Evolutionary conservation across 1,140 invertebrate genomes (phyloP).

Genomic region (Lasioglossum albipes): DNA sequence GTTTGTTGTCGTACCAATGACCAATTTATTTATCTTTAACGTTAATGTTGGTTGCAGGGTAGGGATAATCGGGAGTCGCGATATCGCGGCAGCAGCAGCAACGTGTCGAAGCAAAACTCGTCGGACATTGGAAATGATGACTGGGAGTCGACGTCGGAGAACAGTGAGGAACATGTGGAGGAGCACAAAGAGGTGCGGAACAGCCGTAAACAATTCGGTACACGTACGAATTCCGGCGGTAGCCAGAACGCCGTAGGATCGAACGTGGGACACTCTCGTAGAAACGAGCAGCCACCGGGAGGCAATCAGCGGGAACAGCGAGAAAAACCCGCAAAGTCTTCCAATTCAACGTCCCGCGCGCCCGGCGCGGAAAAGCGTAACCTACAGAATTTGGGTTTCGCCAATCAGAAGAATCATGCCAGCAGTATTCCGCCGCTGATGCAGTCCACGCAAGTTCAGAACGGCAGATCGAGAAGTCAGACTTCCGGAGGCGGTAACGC

Average conservation of each 20-base stretch:
- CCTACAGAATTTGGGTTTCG: conserved; percentile 65
- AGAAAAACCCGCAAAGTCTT: conserved; percentile 70
- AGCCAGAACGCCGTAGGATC: conserved; percentile 47
- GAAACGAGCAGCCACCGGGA: conserved; percentile 63
- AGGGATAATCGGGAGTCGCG: conserved; percentile 72
- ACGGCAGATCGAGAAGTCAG: conserved; percentile 72
- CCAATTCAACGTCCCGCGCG: conserved; percentile 67
- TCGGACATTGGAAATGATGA: conserved; percentile 82
- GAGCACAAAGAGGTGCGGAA: conserved; percentile 76
- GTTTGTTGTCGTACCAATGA: too few species aligned
- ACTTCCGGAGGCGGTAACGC: conserved; percentile 62
- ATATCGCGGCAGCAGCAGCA: conserved; percentile 62
- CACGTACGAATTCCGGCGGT: conserved; percentile 46
- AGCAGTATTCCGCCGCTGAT: conserved; percentile 64
- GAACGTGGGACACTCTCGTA: conserved; percentile 57
- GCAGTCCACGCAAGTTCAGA: conserved; percentile 70
- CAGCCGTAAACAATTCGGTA: conserved; percentile 64
- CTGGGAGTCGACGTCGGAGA: conserved; percentile 86
- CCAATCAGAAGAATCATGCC: conserved; percentile 70
- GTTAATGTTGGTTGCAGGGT: conserved; percentile 54
- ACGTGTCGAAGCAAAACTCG: conserved; percentile 70
- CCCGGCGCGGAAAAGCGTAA: conserved; percentile 77
- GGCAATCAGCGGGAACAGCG: conserved; percentile 66
- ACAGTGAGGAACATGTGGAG: conserved; percentile 82
- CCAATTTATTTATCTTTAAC: too few species aligned